Evolutionary conservation across 35 echinoderm and acorn worm genomes (phyloP), one percentile per base, ranked within the genome.

Genomic region (Apostichopus parvimensis): DNA sequence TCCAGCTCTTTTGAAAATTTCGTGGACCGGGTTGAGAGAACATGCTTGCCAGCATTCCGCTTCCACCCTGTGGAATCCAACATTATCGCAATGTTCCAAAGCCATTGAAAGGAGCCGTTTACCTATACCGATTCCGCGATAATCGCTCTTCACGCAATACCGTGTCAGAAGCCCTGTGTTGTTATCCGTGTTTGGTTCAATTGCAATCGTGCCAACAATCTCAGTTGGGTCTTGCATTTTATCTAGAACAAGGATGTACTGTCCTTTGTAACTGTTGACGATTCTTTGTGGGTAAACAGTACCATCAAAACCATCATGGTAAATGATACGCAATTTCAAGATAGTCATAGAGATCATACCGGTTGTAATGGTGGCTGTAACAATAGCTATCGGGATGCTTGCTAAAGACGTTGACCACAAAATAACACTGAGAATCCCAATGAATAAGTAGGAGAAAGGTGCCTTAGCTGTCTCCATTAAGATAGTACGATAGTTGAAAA

Each of bases 31-130:
- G 54, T 12, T 12, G 9, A 82, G 54, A 17, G 79, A 82, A 54
- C n/a, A 82, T 9, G 55, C 52, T n/a, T 82, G 79, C 79, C 79
- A 82, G 54, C 79, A 56, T 20, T 82, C 79, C 45, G 79, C 12
- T 17, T 54, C 34, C 14, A 82, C 54, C 8, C 10, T 15, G 3
- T 82, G 8, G 9, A 82, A 17, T 8, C 79, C 79, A 6, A 55
- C 55, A n/a, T 34, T 56, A 55, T 82, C 5, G 18, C 79, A 82
- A 54, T 82, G 79, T 9, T n/a, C 55, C 34, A 82, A 45, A 12
- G 79, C 79, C n/a, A 56, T 54, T 8, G 21, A 55, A 0, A 82
- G 11, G 55, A 82, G 79, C 18, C 45, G 79, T 55, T 8, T 82
- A 55, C 79, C 79, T 18, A 82, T 13, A 53, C 79, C 79, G 55